Conservation (phyloP, 2,888 invertebrate genomes). For the Phengaris alcon region DNA sequence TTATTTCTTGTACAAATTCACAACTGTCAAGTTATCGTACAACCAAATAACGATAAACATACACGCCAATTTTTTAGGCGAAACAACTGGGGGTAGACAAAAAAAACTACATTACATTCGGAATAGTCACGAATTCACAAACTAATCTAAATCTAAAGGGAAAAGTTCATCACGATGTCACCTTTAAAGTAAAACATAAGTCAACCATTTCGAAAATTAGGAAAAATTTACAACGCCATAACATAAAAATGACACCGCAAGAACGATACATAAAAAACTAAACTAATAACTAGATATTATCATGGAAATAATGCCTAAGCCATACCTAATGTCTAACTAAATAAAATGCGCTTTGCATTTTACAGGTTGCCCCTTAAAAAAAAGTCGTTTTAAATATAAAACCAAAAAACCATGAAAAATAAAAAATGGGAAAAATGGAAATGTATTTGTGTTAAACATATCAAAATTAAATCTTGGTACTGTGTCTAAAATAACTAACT, state of each 20-base stretch:
- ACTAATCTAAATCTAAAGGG: constrained; percentile 54
- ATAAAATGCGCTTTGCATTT: constrained; percentile 62
- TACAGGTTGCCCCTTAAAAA: constrained; percentile 49
- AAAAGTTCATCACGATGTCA: constrained; percentile 31
- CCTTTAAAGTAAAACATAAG: constrained; percentile 5
- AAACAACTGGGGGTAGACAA: constrained; percentile 31
- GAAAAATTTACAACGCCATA: constrained; percentile 36
- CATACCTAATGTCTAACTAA: constrained; percentile 60
- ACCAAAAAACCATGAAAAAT: constrained; percentile 48
- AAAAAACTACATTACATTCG: constrained; percentile 32
- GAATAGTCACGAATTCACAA: constrained; percentile 40
- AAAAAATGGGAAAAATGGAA: constrained; percentile 57
- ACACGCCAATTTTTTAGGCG: constrained; percentile 30
- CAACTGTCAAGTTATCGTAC: constrained; percentile 65
- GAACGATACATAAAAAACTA: constrained; percentile 38
- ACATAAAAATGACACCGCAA: constrained; percentile 62
- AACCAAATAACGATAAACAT: constrained; percentile 47
- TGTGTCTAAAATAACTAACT: constrained; percentile 73
- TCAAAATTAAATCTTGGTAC: constrained; percentile 47
- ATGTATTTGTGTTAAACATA: constrained; percentile 58
- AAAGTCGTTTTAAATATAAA: constrained; percentile 43
- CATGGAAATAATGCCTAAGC: constrained; percentile 73
- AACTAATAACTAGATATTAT: constrained; percentile 53
- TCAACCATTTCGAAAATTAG: constrained; percentile 5
- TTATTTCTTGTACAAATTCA: constrained; percentile 74